Conservation (phyloP, 2,797 vertebrate genomes). For the Gymnocypris eckloni region DNA sequence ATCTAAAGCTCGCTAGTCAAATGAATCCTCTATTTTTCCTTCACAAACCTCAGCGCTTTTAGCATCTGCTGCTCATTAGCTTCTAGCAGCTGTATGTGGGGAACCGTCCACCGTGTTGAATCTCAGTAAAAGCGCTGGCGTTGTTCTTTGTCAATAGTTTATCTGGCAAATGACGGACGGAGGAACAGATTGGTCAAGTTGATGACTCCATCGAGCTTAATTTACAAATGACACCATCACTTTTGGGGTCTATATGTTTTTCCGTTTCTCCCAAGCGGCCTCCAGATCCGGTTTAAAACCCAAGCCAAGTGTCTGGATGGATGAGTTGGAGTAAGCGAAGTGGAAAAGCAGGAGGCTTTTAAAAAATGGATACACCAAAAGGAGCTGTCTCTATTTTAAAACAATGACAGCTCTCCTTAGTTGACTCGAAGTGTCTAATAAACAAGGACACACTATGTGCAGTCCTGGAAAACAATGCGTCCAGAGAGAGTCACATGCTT, state of each 20-base stretch:
- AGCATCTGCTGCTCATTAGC: constrained; percentile 44
- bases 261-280: background rate
- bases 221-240: constrained; percentile 19
- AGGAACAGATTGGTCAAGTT: constrained; percentile 27
- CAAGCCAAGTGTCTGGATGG: background rate
- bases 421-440: constrained; percentile 50
- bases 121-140: background rate
- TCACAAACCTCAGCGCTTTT: constrained; percentile 37
- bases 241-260: background rate
- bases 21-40: constrained; percentile 31
- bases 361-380: constrained; percentile 47
- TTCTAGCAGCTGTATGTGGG: constrained; percentile 14
- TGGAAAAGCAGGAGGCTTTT: constrained; percentile 39
- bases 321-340: background rate
- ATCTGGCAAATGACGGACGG: background rate
- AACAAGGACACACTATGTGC: constrained; percentile 42
- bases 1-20: constrained; percentile 35
- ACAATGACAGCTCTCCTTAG: constrained; percentile 43
- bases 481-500: constrained; percentile 38
- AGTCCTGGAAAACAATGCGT: constrained; percentile 46
- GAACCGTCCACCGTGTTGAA: constrained; percentile 22
- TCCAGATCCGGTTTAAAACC: constrained; percentile 3
- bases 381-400: constrained; percentile 53
- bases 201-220: constrained; percentile 17
- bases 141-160: constrained; percentile 6